Base-by-base conservation (phyloP, 2,797 vertebrate species). In the Fistularia tabacaria region DNA sequence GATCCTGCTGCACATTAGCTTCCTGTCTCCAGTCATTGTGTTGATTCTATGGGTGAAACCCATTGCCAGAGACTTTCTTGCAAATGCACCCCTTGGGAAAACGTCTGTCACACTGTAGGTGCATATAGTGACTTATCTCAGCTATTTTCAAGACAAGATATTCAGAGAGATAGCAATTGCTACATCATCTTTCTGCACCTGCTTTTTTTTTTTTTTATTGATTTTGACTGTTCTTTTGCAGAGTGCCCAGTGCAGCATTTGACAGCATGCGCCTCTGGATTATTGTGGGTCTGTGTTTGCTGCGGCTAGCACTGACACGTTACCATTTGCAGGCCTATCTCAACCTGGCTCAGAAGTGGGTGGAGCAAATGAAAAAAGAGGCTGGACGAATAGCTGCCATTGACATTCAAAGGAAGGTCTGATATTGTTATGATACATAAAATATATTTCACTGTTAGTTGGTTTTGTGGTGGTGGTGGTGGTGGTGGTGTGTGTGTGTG, bases 281-380 rank as follows among this genome's bases (percentile, higher is more conserved):
- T 45, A 57, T 99, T 1, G 84, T 97, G 43, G 77, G 6, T 0
- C 76, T 94, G 54, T 95, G 95, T 41, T 66, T 83, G 25, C 74
- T 98, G 66, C 90, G 94, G 9, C 73, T 98, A 44, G 85, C 74
- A 0, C 61, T 95, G 62, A 92, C 91, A 1, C 92, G 94, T 5
- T 89, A 83, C 48, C 96, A 98, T 85, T 85, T 99, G 69, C 97
- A 98, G 86, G 97, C 96, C 0, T 99, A 99, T 82, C 92, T 99
- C 65, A 92, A 92, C 65, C 87, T 98, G 66, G 90, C 96, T 1
- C 89, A 91, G 76, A 90, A 92, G 73, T 98, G 95, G 85, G 95
- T 96, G 79, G 91, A 93, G 55, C 93, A 92, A 78, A 92, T 99
- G 92, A 92, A 91, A 81, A 91, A 82, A 77, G 93, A 98, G 62